Conservation (phyloP, 1,140 invertebrate species). For the Drosophila ambigua region DNA sequence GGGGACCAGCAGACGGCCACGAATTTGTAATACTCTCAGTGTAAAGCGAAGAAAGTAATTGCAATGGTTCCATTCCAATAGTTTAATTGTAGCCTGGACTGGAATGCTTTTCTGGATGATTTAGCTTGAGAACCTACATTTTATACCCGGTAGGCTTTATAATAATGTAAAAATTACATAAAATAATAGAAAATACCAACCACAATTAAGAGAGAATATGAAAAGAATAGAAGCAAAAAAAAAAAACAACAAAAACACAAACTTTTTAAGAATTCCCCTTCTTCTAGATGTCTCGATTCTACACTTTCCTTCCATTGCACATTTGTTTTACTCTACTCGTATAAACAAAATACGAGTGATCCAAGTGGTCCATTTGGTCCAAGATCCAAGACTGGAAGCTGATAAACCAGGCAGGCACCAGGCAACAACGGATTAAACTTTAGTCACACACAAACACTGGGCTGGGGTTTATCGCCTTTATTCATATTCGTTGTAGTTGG, state of each 20-base stretch:
- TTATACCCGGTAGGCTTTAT: too few species aligned
- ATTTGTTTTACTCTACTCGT: background rate
- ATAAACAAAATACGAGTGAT: background rate
- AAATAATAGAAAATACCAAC: too few species aligned
- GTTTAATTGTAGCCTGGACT: background rate
- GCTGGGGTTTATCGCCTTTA: slow-evolving; percentile 48
- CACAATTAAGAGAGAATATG: too few species aligned
- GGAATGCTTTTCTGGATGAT: background rate
- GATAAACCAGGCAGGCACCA: slow-evolving; percentile 64
- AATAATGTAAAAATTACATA: too few species aligned
- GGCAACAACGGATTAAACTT: slow-evolving; percentile 68
- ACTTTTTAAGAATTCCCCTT: too few species aligned
- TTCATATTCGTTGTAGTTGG: slow-evolving; percentile 30
- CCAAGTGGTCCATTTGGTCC: too few species aligned
- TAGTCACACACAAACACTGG: slow-evolving; percentile 19
- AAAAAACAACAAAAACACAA: too few species aligned
- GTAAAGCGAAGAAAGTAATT: background rate
- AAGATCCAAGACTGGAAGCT: slow-evolving; percentile 18
- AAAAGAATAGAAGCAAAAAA: too few species aligned
- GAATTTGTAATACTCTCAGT: slow-evolving; percentile 4
- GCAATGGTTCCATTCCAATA: too few species aligned
- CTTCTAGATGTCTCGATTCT: too few species aligned
- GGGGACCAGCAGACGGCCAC: background rate
- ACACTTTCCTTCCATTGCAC: background rate
- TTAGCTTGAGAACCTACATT: too few species aligned